Base-by-base conservation (phyloP, 2,888 invertebrate species). In the Leptopilina syphax region DNA sequence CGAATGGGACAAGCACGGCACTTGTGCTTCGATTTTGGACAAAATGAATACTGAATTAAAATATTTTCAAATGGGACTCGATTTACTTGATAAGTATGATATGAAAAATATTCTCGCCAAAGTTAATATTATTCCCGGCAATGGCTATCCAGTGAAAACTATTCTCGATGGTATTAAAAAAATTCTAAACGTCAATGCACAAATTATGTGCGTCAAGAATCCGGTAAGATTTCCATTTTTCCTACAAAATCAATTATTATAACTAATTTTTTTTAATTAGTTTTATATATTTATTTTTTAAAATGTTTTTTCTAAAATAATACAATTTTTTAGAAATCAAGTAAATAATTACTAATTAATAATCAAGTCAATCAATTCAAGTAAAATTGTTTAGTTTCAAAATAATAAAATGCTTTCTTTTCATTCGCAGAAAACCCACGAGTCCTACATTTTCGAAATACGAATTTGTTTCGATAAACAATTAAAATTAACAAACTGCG, bases 1-100 rank as follows among this genome's bases (percentile, higher is more conserved):
- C 87, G 97, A 97, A 90, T 97, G 97, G 97, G 90, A 92, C 0
- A 97, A 97, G 87, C 97, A 97, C 89, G 97, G 97, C 2, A 96
- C 96, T 0, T 97, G 97, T 88, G 96, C 96, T 1, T 93, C 94
- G 0, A 84, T 91, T 5, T 83, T 96, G 3, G 92, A 94, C 0
- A 85, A 91, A 4, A 88, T 96, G 0, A 92, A 94, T 84, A 93
- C 93, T 24, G 95, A 96, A 87, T 86, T 93, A 0, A 95, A 95
- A 87, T 97, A 96, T 89, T 97, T 97, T 87, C 89, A 91, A 0
- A 93, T 94, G 83, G 96, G 95, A 0, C 88, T 96, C 3, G 88
- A 92, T 1, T 94, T 95, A 93, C 92, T 94, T 3, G 90, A 94
- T 60, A 88, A 93, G 66, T 96, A 94, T 88, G 93, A 95, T 65